Conservation (phyloP, 64 coral and sea anemone genomes). For the Actinia tenebrosa region DNA sequence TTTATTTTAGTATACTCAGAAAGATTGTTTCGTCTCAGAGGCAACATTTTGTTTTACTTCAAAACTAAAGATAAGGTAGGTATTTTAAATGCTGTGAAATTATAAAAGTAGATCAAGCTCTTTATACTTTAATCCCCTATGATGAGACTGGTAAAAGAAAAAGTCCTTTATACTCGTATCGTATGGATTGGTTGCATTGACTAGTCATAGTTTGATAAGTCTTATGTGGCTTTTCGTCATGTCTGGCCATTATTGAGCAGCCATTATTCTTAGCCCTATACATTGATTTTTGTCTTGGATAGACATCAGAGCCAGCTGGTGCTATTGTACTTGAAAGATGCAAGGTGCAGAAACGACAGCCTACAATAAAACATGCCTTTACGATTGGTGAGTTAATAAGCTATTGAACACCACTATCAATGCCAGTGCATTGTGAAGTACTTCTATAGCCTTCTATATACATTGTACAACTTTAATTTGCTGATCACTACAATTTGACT, state of each 20-base stretch:
- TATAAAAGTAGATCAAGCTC: too few relatives aligned
- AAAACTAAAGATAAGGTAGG: conserved; percentile 92
- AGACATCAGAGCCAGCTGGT: conserved; percentile 87
- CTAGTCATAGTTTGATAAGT: too few relatives aligned
- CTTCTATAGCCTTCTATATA: too few relatives aligned
- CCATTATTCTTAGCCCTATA: too few relatives aligned
- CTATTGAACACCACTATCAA: too few relatives aligned
- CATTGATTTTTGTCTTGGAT: not conserved
- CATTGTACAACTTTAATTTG: too few relatives aligned
- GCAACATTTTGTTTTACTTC: conserved; percentile 95
- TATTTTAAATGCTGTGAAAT: not conserved
- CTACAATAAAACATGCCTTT: conserved; percentile 76
- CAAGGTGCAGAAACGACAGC: conserved; percentile 52
- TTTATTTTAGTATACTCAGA: conserved; percentile 68
- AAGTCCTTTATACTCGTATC: not conserved
- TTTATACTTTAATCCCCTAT: not conserved
- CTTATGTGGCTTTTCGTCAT: too few relatives aligned
- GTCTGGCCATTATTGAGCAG: too few relatives aligned
- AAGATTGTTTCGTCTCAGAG: conserved; percentile 92
- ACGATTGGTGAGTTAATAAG: conserved; percentile 51
- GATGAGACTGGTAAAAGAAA: not conserved
- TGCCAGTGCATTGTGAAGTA: too few relatives aligned
- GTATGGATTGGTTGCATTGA: too few relatives aligned
- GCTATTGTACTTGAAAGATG: conserved; percentile 87
- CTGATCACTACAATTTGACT: too few relatives aligned